These are phyloP conservation scores for Brachionus paranguensis DNA, from an alignment of 1,140 invertebrate species.

Conservation along the genomic window DNA sequence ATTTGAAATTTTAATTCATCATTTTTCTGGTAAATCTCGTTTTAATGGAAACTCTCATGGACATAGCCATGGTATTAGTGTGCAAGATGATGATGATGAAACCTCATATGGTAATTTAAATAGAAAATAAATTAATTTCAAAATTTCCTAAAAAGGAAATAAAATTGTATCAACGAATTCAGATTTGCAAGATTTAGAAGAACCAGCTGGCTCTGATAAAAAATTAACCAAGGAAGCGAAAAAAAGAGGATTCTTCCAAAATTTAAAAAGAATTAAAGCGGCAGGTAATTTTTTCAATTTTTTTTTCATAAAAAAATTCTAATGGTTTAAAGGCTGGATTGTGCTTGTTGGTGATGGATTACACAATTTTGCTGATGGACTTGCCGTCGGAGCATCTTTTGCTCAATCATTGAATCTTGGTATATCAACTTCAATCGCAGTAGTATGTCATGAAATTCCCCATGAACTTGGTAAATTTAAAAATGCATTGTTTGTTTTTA, in stretches of 20 bases:
- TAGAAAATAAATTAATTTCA: not conserved
- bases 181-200: not conserved
- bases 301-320: not conserved
- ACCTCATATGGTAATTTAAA: not conserved
- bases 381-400: slow-evolving; percentile 58
- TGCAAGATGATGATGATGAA: not conserved
- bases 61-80: slow-evolving; percentile 14
- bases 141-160: not conserved
- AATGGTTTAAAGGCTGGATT: slow-evolving; percentile 65
- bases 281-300: not conserved
- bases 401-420: slow-evolving; percentile 47
- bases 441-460: slow-evolving; percentile 58
- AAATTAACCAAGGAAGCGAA: not conserved
- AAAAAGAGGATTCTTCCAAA: not conserved
- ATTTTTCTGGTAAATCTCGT: not conserved
- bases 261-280: slow-evolving; percentile 34
- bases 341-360: slow-evolving; percentile 87
- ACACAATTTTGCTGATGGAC: slow-evolving; percentile 67
- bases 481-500: not conserved
- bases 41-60: not conserved
- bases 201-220: slow-evolving; percentile 60
- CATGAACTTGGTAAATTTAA: slow-evolving; percentile 56
- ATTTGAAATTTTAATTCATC: not conserved
- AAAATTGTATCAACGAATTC: not conserved
- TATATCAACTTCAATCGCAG: slow-evolving; percentile 55